These are phyloP conservation scores for Menidia menidia DNA, from an alignment of 2,797 vertebrate genomes.

Conservation along the genomic window DNA sequence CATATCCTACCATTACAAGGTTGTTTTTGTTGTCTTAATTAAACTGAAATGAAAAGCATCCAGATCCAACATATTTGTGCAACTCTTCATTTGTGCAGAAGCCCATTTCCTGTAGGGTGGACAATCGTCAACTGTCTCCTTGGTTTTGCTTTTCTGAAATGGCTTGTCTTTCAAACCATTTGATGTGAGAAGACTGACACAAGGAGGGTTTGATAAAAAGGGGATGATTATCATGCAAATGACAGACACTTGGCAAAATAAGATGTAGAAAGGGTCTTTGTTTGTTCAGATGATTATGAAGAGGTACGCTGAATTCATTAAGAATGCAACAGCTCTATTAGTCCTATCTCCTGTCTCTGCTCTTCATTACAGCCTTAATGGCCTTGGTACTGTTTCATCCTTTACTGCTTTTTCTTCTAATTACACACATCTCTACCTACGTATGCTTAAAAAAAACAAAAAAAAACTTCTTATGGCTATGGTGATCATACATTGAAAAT, in stretches of 20 bases:
- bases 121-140: background rate
- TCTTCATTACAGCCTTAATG: slow-evolving; percentile 40
- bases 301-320: slow-evolving; percentile 44
- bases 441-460: slow-evolving; percentile 10
- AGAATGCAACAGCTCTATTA: slow-evolving; percentile 35
- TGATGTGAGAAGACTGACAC: slow-evolving; percentile 12
- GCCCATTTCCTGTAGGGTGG: background rate
- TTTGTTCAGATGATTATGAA: slow-evolving; percentile 42
- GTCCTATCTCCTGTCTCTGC: slow-evolving; percentile 42
- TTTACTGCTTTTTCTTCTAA: slow-evolving; percentile 17
- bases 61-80: too few relatives aligned
- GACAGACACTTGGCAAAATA: slow-evolving; percentile 15
- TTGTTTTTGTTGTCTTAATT: background rate
- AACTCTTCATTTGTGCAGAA: too few relatives aligned
- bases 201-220: background rate
- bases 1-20: background rate
- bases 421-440: slow-evolving; percentile 18
- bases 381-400: slow-evolving; percentile 37
- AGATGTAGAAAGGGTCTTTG: slow-evolving; percentile 22
- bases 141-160: background rate
- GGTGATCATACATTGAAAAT: background rate
- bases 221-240: background rate
- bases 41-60: background rate
- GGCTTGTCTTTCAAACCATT: background rate
- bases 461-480: slow-evolving; percentile 4